Percentiles rank a stretch among this genome's conserved stretches.
phyloP scores from a whole-genome alignment of 2,888 invertebrate species.

The Eupithecia exiguata region DNA sequence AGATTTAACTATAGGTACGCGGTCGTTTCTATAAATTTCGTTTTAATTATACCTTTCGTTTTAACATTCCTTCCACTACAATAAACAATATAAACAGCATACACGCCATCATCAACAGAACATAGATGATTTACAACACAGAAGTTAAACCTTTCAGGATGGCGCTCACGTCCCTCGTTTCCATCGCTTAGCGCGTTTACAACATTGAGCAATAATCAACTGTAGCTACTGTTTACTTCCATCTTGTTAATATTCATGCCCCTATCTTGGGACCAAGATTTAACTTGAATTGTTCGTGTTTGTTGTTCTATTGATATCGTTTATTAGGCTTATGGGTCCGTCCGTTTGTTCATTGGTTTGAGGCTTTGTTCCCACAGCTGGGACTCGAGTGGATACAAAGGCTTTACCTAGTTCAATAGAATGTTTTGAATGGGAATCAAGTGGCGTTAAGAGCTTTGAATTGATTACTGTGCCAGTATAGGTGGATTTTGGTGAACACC shows the following conservation, averaged over 20 bases:
- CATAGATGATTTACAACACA: neutral
- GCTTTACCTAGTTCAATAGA: neutral
- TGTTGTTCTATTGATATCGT: constrained; percentile 10
- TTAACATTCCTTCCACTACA: neutral
- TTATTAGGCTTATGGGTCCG: constrained; percentile 8
- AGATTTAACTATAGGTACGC: no score
- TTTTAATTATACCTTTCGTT: neutral
- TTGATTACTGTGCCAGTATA: neutral
- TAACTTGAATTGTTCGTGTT: constrained; percentile 2
- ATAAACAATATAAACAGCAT: neutral
- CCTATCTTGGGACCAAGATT: neutral
- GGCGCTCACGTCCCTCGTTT: constrained; percentile 65
- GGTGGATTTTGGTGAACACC: neutral
- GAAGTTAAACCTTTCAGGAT: constrained; percentile 24
- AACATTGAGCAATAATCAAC: constrained; percentile 71
- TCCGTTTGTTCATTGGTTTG: constrained; percentile 14
- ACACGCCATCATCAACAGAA: neutral
- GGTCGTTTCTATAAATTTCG: neutral
- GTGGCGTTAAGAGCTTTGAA: neutral
- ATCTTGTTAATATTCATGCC: constrained; percentile 14
- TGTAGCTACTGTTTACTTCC: constrained; percentile 10
- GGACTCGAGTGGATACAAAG: neutral
- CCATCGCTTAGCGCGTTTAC: constrained; percentile 56
- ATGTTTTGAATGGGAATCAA: constrained; percentile 8
- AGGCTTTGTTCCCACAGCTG: constrained; percentile 1